Conservation (phyloP, 2,113 vertebrate species). For the Callithrix jacchus region DNA sequence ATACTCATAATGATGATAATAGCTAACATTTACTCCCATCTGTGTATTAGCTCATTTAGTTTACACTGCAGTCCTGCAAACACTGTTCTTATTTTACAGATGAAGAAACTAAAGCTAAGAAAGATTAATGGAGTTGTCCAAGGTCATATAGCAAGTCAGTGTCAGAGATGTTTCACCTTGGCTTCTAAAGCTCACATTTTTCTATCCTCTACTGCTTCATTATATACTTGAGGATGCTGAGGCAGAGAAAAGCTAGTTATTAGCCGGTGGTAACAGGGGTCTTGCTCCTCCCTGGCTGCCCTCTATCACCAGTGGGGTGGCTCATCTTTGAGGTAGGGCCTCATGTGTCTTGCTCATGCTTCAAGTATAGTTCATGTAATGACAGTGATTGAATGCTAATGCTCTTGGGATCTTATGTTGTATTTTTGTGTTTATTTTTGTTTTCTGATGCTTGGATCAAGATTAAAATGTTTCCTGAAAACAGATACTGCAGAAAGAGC, state of each 20-base stretch:
- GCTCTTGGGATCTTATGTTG: not conserved
- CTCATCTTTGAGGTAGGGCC: not conserved
- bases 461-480: constrained; percentile 44
- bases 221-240: not conserved
- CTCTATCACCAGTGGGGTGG: not conserved
- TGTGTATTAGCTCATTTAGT: not conserved
- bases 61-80: not conserved
- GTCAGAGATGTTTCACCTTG: not conserved
- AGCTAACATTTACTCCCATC: not conserved
- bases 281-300: not conserved
- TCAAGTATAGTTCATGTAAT: not conserved
- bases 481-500: not conserved
- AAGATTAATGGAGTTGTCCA: not conserved
- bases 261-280: not conserved
- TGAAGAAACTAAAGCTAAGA: not conserved
- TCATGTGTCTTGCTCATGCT: not conserved
- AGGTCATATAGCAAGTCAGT: not conserved
- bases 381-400: not conserved
- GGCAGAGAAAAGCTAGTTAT: not conserved
- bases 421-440: not conserved
- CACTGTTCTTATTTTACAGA: not conserved
- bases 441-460: constrained; percentile 16
- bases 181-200: not conserved
- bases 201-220: not conserved
- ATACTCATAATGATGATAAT: not conserved